Base-by-base conservation (phyloP, 2,888 invertebrate genomes). In the Drymonia ruficornis region DNA sequence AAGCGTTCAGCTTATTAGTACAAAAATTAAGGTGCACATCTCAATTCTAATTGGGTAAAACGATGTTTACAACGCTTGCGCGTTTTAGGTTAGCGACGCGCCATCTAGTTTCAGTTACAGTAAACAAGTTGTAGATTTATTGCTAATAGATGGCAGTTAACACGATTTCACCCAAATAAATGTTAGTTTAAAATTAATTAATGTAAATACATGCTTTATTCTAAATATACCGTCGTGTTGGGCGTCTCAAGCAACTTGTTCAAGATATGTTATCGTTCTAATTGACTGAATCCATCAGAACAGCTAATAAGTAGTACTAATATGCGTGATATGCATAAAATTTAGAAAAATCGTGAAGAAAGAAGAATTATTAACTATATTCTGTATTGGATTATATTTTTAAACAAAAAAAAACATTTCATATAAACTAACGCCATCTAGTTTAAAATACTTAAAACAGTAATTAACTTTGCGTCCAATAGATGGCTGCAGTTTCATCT, bases 241-340 rank as follows among this genome's bases (percentile, higher is more conserved):
- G 55, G 42, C 49, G 29, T 34, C 15, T 50, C 31, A 59, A 59
- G 59, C 59, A 19, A 50, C 31, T 45, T 49, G 48, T 57, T 55
- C 49, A 81, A 80, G 86, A 84, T 86, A 82, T 85, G 75, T 71
- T 55, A 63, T 72, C 71, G 76, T 78, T 79, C 89, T 88, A 89
- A 83, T 85, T 87, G 83, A 87, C 85, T 85, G 85, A 83, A 76
- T 76, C 67, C 70, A 70, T 76, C 77, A 81, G 80, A 84, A 78
- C 76, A 81, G 78, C 82, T 83, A 83, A 74, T 64, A 67, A 72
- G 67, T 58, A 59, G 70, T 66, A 19, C 72, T 70, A 56, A 56
- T 61, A 72, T 72, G 89, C 84, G 90, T 91, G 90, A 90, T 89
- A 90, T 91, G 89, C 86, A 80, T 72, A 80, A 80, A 78, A 67